Evolutionary conservation across 1,140 invertebrate genomes (phyloP), one percentile per base, ranked within the genome.

Genomic region (Vanessa tameamea): DNA sequence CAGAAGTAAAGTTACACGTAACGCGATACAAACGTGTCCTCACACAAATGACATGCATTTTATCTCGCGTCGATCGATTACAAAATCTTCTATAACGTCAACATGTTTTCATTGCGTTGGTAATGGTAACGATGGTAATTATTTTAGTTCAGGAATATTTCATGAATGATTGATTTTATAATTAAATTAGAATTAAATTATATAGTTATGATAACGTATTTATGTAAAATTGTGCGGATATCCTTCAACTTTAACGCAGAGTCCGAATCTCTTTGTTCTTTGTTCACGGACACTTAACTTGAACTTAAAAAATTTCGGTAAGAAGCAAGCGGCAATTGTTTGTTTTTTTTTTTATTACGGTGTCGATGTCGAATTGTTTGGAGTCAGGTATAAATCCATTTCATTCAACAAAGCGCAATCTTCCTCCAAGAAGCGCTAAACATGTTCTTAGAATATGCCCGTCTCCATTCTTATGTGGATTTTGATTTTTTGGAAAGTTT

Each of bases 311-410:
- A n/a, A 6, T 16, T 53, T 53, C n/a, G 50, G n/a, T 53, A 53
- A 26, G 16, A 11, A 16, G 16, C 55, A 23, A n/a, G 23, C 55
- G 0, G 55, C 55, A 20, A 57, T 57, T 57, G 55, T 57, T 57
- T 23, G 55, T 15, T 9, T 12, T 57, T 31, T 31, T 57, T 57
- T 57, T 57, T 57, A 57, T 61, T 5, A 37, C 23, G 23, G 23
- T 61, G 20, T 57, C 53, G 53, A 23, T 61, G 31, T 37, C 57
- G 20, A 37, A 23, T 61, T 61, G 23, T 37, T 37, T 37, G 57
- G 57, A 31, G 26, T 37, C 57, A 61, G 57, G 57, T 61, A 61
- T 61, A 61, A 61, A 37, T n/a, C 12, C 15, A 61, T 16, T 57
- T 57, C 55, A 57, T 57, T 31, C 26, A 61, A 37, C 23, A 37